These are phyloP conservation scores for Centrocercus urophasianus DNA, from an alignment of 2,113 vertebrate genomes.

Conservation along the genomic window DNA sequence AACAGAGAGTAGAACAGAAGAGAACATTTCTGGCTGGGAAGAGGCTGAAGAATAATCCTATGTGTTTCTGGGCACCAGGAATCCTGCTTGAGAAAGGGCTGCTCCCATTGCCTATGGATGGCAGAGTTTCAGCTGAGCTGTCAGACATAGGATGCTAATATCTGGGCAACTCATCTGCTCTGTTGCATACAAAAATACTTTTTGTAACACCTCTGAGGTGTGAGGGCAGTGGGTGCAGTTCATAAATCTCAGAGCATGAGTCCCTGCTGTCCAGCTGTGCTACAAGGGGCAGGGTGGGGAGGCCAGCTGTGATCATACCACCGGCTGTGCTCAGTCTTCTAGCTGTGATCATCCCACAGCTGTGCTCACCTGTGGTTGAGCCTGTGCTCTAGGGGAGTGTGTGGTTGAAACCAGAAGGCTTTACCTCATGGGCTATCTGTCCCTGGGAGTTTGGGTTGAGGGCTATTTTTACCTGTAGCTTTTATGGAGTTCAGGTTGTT, in stretches of 20 bases:
- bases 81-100: background rate
- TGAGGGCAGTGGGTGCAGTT: background rate
- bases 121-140: background rate
- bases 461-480: background rate
- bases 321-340: background rate
- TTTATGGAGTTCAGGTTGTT: background rate
- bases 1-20: background rate
- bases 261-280: background rate
- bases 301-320: background rate
- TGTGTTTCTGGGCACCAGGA: background rate
- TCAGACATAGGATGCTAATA: background rate
- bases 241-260: accelerated
- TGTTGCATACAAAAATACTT: background rate
- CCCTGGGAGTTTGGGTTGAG: background rate
- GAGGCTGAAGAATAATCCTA: background rate
- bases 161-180: accelerated
- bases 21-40: background rate
- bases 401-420: background rate
- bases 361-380: background rate
- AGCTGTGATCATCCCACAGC: background rate
- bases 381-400: background rate
- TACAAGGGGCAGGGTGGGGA: background rate
- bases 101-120: background rate
- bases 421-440: background rate
- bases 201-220: background rate